phyloP scores from a whole-genome alignment of 2,888 invertebrate genomes.

The Loripinus fragilis region DNA sequence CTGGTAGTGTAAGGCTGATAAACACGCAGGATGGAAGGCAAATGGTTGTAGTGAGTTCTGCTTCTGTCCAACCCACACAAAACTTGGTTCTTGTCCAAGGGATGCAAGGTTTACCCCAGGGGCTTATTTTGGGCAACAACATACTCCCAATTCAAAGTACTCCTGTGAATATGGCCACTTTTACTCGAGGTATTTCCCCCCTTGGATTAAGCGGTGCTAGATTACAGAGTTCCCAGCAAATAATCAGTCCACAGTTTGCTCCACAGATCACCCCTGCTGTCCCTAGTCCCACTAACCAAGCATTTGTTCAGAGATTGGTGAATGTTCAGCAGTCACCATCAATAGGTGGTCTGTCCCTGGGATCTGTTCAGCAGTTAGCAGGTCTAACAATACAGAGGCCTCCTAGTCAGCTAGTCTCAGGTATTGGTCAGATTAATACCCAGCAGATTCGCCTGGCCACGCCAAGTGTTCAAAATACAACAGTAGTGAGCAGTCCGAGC shows the following conservation, averaged over 20 bases:
- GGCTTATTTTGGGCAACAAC: slow-evolving; percentile 52
- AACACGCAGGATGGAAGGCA: slow-evolving; percentile 55
- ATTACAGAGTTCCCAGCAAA: slow-evolving; percentile 17
- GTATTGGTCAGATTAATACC: slow-evolving; percentile 19
- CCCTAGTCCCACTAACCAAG: slow-evolving; percentile 19
- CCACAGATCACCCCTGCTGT: slow-evolving; percentile 42
- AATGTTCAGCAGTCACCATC: slow-evolving; percentile 22
- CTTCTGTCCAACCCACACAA: slow-evolving; percentile 26
- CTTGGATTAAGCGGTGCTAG: slow-evolving; percentile 46
- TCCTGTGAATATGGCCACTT: slow-evolving; percentile 40
- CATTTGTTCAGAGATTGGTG: slow-evolving; percentile 49
- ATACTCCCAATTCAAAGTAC: slow-evolving; percentile 53
- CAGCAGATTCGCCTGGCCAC: slow-evolving; percentile 28
- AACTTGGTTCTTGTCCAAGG: slow-evolving; percentile 55
- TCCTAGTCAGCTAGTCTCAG: slow-evolving; percentile 10
- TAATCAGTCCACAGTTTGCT: slow-evolving; percentile 25
- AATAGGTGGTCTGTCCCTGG: slow-evolving; percentile 7
- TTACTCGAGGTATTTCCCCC: slow-evolving; percentile 36
- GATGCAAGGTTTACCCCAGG: slow-evolving; percentile 52
- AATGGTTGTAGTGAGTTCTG: slow-evolving; percentile 53
- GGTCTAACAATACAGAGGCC: slow-evolving; percentile 11
- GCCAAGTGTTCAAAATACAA: slow-evolving; percentile 28
- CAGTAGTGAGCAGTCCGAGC: not conserved
- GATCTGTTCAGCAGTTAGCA: slow-evolving; percentile 11
- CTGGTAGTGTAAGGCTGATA: slow-evolving; percentile 45